Evolutionary conservation across 2,113 vertebrate genomes (phyloP), one percentile per base, ranked within the genome.

Genomic region (Anhinga anhinga): DNA sequence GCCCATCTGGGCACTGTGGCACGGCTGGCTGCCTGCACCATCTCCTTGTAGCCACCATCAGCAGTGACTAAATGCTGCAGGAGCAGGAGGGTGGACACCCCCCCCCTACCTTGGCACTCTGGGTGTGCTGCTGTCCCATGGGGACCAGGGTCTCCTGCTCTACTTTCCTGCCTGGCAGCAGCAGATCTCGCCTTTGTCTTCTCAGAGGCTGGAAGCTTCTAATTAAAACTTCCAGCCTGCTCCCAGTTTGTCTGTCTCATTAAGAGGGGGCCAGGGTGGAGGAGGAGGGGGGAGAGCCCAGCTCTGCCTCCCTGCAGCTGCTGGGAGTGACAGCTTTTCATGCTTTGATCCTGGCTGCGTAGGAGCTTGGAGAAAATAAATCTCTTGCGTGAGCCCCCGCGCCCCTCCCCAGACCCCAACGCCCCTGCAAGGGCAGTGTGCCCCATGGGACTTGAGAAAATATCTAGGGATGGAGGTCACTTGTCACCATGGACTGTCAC

Each of bases 211-310:
- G 87, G 69, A 63, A 93, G 95, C 77, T 94, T 49, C 88, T 82
- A 94, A 84, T 94, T 92, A 93, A 86, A 96, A 62, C 92, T 90
- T 85, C 36, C 92, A 88, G 70, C 55, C 63, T 0, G 22, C 66
- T 95, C 82, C 15, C 23, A 3, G 27, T 40, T 81, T 50, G 0
- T 82, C 85, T 34, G 30, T 40, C 81, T 89, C 95, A 65, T 91
- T 86, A 82, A 63, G 70, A 74, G 53, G 77, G 61, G 73, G 22
- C 49, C 10, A 4, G 34, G 13, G 15, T 25, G 5, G 25, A 15
- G 27, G 38, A 14, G 25, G 38, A 13, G 29, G 40, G 49, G 17
- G 77, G 15, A 49, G 36, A 50, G 58, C 45, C 45, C 61, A 55
- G 72, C 36, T 69, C 90, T 44, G 44, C 61, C 42, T 95, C 71